phyloP scores from a whole-genome alignment of 2,888 invertebrate genomes.

The Sphecodes monilicornis region DNA sequence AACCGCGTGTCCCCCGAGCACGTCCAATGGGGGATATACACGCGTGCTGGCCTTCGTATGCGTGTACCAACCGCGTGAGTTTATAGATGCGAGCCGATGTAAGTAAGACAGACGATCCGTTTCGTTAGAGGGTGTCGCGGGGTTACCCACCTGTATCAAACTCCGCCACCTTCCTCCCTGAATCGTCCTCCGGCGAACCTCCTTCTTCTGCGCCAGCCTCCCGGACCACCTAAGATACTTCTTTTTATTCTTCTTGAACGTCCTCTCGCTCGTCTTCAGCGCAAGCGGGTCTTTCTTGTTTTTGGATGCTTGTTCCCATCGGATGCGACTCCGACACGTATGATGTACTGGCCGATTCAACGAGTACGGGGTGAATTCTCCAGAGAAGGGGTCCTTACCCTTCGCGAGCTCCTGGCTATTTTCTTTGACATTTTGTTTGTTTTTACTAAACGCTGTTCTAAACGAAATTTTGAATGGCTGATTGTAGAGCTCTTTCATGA shows the following conservation, averaged over 20 bases:
- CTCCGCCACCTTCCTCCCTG: constrained; percentile 60
- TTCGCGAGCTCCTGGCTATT: not conserved
- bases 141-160: constrained; percentile 78
- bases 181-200: constrained; percentile 11
- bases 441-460: not conserved
- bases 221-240: not conserved
- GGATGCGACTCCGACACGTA: constrained; percentile 13
- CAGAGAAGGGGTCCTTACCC: not conserved
- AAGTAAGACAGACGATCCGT: constrained; percentile 80
- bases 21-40: constrained; percentile 69
- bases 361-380: not conserved
- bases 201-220: not conserved
- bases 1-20: constrained; percentile 68
- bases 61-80: constrained; percentile 69
- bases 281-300: constrained; percentile 41
- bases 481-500: not conserved
- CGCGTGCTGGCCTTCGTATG: constrained; percentile 61
- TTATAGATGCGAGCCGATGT: constrained; percentile 73
- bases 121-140: constrained; percentile 76
- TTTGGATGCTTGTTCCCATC: constrained; percentile 46
- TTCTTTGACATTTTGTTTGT: not conserved
- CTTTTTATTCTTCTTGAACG: constrained; percentile 37
- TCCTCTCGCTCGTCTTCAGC: constrained; percentile 37
- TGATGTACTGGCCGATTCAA: constrained; percentile 28
- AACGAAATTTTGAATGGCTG: not conserved